Conservation (phyloP, 2,113 vertebrate genomes). For the Bubo blakistoni region DNA sequence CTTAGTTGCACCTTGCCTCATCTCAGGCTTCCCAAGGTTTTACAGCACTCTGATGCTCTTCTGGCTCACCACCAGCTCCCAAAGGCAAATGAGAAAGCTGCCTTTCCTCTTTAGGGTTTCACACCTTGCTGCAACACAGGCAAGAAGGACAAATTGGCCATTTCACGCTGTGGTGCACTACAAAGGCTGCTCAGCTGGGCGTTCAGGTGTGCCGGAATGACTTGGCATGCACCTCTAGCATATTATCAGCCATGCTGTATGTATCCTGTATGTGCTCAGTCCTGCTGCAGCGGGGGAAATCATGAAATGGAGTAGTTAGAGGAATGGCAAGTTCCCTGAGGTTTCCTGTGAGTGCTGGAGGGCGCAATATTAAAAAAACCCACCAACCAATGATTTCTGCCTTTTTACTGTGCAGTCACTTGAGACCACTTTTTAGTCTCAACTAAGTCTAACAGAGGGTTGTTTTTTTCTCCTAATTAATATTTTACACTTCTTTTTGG, state of each 20-base stretch:
- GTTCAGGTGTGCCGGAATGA: not conserved
- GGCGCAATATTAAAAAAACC: not conserved
- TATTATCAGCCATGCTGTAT: accelerated
- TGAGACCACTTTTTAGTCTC: not conserved
- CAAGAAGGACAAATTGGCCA: not conserved
- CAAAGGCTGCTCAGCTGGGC: not conserved
- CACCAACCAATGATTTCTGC: not conserved
- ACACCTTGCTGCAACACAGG: not conserved
- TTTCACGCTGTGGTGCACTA: not conserved
- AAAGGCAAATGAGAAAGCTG: not conserved
- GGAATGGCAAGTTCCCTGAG: not conserved
- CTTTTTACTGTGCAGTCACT: not conserved
- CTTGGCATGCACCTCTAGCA: not conserved
- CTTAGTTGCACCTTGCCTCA: not conserved
- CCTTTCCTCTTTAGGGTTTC: not conserved
- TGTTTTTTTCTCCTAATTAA: not conserved
- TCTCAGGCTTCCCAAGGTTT: not conserved
- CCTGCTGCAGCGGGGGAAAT: not conserved
- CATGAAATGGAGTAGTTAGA: not conserved
- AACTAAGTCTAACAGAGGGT: not conserved
- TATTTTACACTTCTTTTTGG: not conserved
- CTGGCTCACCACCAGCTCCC: not conserved
- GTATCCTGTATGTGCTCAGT: accelerated
- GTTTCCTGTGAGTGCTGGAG: not conserved
- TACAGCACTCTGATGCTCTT: not conserved